Evolutionary conservation across 2,888 invertebrate species (phyloP).

Genomic region (Sisyra nigra): DNA sequence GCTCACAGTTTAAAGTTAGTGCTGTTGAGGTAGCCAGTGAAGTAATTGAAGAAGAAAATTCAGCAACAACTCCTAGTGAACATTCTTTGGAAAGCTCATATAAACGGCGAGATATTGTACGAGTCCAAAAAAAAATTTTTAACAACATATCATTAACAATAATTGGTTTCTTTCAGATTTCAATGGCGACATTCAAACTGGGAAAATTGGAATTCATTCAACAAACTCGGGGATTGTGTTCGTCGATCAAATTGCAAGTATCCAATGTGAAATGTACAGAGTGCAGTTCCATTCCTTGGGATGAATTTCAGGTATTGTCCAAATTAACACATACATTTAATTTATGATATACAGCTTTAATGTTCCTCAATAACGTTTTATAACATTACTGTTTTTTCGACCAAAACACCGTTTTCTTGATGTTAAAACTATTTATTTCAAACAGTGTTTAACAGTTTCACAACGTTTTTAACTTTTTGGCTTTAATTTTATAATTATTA

Average conservation of each 20-base stretch:
- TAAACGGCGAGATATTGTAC: slow-evolving; percentile 60
- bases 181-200: slow-evolving; percentile 47
- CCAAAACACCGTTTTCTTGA: too few relatives aligned
- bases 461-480: not conserved
- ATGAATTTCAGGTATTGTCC: slow-evolving; percentile 72
- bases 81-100: slow-evolving; percentile 67
- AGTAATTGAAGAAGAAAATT: slow-evolving; percentile 56
- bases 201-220: slow-evolving; percentile 57
- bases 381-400: slow-evolving; percentile 10
- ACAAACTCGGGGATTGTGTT: slow-evolving; percentile 49
- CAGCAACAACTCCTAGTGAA: slow-evolving; percentile 67
- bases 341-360: too few relatives aligned
- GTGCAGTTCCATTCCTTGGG: slow-evolving; percentile 79
- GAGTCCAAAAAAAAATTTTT: slow-evolving; percentile 10
- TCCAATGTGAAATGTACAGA: slow-evolving; percentile 62
- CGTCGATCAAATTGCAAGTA: slow-evolving; percentile 50
- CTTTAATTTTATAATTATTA: not conserved
- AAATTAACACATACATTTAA: slow-evolving; percentile 11
- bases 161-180: slow-evolving; percentile 24
- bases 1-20: slow-evolving; percentile 13
- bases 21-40: slow-evolving; percentile 72
- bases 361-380: slow-evolving; percentile 5
- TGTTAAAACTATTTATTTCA: slow-evolving; percentile 5
- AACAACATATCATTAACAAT: not conserved
- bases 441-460: not conserved